Base-by-base conservation (phyloP, 2,113 vertebrate genomes). In the Serilophus lunatus region DNA sequence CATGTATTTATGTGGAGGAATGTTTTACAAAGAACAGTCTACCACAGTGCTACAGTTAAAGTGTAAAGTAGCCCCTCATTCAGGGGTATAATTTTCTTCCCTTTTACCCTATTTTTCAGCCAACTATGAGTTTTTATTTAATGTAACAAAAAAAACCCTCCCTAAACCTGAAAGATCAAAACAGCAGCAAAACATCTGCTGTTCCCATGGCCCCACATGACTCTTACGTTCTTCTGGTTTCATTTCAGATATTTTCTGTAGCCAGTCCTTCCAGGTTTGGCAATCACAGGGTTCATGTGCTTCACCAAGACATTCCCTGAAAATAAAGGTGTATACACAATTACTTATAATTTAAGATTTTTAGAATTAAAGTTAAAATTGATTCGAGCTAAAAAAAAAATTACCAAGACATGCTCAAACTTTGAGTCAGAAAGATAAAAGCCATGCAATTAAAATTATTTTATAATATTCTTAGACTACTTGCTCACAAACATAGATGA, bases 201-300 rank as follows among this genome's bases (percentile, higher is more conserved):
- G 0, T 19, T 49, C 53, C 49, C 54, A 47, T 47, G 26, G 68
- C 40, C 15, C 35, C 18, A 18, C 33, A 42, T 0, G 8, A 77
- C 51, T 96, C 99, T 99, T 98, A 99, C 99, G 96, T 98, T 99
- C 99, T 97, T 99, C 98, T 64, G 99, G 99, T 96, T 98, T 99
- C 99, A 99, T 99, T 97, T 99, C 99, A 56, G 94, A 97, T 92
- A 99, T 98, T 97, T 99, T 99, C 95, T 99, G 99, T 8, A 99
- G 98, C 99, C 99, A 99, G 79, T 99, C 97, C 96, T 99, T 99
- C 99, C 99, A 99, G 17, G 98, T 99, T 83, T 99, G 98, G 98
- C 99, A 99, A 96, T 99, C 99, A 97, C 99, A 99, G 64, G 99
- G 99, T 91, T 99, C 99, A 44, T 99, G 99, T 49, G 99, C 99